Evolutionary conservation across 2,797 vertebrate genomes (phyloP), one percentile per base, ranked within the genome.

Genomic region (Trachurus trachurus): DNA sequence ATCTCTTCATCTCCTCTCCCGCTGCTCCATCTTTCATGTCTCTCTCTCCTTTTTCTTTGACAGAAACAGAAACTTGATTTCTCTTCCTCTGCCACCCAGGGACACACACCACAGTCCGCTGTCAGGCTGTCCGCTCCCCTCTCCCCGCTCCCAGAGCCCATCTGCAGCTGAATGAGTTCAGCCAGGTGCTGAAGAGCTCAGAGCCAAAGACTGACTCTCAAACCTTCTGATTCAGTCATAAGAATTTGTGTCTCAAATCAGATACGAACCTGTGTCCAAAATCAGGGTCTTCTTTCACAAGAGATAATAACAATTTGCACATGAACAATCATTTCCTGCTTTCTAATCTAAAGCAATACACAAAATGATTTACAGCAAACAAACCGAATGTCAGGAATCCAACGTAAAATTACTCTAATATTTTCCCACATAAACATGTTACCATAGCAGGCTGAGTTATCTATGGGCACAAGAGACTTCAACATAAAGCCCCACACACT

Each of bases 1-100:
- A 82, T 80, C 71, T 74, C 76, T 81, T 86, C 81, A 71, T 88
- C 88, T 72, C 71, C 71, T 86, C 80, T 85, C 88, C 81, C 65
- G 68, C 81, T 83, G 70, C 82, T 83, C 61, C 2, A 8, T 75
- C 87, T 85, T 87, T 90, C 80, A 86, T 87, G 74, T 75, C 39
- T 71, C 66, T 74, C 65, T 73, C 63, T 56, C 80, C 39, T 80
- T 80, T 26, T 29, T 58, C 69, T 82, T 65, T 56, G 76, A 86
- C 80, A 86, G 54, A 84, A 62, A 82, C 62, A 73, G 73, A 85
- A 82, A 84, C 66, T 69, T 78, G 40, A 57, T 83, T 86, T 74
- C 75, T 87, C 69, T 71, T 64, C 40, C 34, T 71, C 78, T 71
- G 69, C 87, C 88, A 83, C 73, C 67, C 81, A 74, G 80, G 84